Evolutionary conservation across 2,797 vertebrate genomes (phyloP), one percentile per base, ranked within the genome.

Genomic region (Sebastes goodei): DNA sequence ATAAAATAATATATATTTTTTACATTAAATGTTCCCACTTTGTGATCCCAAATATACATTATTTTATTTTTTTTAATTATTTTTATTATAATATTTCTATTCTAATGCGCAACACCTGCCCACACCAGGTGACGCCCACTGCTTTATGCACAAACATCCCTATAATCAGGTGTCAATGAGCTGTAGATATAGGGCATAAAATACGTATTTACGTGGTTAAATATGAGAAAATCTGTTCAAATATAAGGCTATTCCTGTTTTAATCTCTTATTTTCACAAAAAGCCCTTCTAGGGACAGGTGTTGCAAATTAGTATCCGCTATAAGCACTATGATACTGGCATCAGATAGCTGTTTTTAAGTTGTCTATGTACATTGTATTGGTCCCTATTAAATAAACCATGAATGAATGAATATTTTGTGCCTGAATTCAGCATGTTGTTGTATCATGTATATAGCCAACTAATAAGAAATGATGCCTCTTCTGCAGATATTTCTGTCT

Each of bases 401-500:
- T 38, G 35, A 14, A 38, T 38, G 35, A 38, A n/a, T 33, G 35
- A 38, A 38, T 38, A 62, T 32, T 32, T 20, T 20, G 42, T 25
- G 32, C 6, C 4, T 6, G 49, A 15, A 42, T 55, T n/a, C 30
- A 17, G 15, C 1, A 5, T 25, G 17, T n/a, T 74, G 65, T 79
- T 79, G 17, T 38, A 25, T 78, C 57, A 23, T 76, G 30, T 74
- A 3, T 63, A 29, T 2, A 67, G 21, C 32, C 56, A 15, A 7
- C 20, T 46, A 27, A 62, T 64, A 32, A 33, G 70, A 71, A 71
- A 29, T 4, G 60, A 15, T 10, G 77, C 17, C 10, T 62, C 65
- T 79, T 59, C 65, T 79, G 78, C 65, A 78, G 64, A 80, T 77
- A 69, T 86, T 78, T 32, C 73, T 68, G 62, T 46, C 71, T 70